A percentile compares a stretch with the other conserved stretches of the same genome.
These are phyloP conservation scores for Lasiurus cinereus DNA, from an alignment of 2,113 vertebrate genomes.

Conservation along the genomic window DNA sequence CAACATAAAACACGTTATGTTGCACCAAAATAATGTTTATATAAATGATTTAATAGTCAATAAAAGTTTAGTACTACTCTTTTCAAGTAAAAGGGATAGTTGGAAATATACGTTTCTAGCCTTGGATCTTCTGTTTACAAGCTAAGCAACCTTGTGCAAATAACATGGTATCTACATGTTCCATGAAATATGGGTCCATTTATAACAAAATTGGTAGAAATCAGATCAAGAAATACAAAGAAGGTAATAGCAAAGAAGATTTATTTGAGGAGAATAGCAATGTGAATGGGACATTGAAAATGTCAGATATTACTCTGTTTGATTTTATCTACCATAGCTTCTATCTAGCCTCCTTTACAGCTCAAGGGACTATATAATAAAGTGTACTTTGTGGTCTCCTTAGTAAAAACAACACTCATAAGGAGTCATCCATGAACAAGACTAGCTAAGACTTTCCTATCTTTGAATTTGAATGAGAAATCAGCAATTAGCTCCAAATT, in stretches of 20 bases:
- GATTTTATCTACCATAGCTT: background rate
- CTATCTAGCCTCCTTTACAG: background rate
- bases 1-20: background rate
- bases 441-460: background rate
- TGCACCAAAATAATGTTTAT: background rate
- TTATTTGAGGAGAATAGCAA: background rate
- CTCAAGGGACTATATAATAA: background rate
- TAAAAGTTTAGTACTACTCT: background rate
- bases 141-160: background rate
- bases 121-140: background rate
- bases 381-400: background rate
- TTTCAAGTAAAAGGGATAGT: slow-evolving; percentile 2
- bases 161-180: background rate
- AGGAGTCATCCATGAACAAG: background rate
- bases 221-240: background rate
- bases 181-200: background rate
- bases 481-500: background rate
- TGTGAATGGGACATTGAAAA: background rate
- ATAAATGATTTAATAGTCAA: slow-evolving; percentile 17
- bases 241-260: background rate
- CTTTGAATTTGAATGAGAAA: slow-evolving; percentile 26
- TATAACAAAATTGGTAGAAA: background rate
- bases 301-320: background rate
- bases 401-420: background rate
- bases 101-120: background rate